phyloP scores from a whole-genome alignment of 1,140 invertebrate species.

The Chionoecetes opilio region DNA sequence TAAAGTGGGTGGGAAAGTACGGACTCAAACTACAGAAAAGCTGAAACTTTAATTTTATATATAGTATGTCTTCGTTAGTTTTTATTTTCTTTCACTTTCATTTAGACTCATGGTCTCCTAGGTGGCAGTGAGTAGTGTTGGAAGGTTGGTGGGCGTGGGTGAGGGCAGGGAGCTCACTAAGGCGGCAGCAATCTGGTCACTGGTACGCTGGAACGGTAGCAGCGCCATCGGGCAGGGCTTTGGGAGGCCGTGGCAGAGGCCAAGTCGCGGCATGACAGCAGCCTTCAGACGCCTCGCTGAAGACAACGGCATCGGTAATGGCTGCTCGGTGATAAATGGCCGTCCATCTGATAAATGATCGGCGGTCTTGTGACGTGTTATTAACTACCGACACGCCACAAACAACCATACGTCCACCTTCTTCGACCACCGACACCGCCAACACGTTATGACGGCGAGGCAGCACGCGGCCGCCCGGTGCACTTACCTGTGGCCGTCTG shows the following conservation, averaged over 20 bases:
- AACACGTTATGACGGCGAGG: constrained; percentile 12
- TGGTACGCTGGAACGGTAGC: background rate
- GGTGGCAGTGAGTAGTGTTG: background rate
- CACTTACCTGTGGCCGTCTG: background rate
- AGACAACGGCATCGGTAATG: constrained; percentile 75
- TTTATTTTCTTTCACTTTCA: background rate
- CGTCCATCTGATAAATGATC: constrained; percentile 78
- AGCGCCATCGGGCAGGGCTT: too few species aligned
- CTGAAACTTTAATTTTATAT: constrained; percentile 49
- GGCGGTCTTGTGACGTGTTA: constrained; percentile 76
- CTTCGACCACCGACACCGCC: constrained; percentile 38
- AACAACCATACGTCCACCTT: constrained; percentile 66
- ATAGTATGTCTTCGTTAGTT: constrained; percentile 31
- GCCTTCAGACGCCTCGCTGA: constrained; percentile 65
- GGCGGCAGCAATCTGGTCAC: background rate
- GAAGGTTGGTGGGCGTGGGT: background rate
- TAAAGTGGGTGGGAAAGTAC: constrained; percentile 71
- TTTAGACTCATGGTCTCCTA: background rate
- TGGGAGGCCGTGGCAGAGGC: constrained; percentile 3
- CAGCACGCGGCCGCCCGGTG: background rate
- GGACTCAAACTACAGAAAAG: constrained; percentile 53
- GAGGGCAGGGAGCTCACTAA: too few species aligned
- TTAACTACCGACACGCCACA: constrained; percentile 79
- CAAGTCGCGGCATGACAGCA: constrained; percentile 62
- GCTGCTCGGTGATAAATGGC: constrained; percentile 75